Evolutionary conservation across 2,888 invertebrate species (phyloP).

Genomic region (Campaea margaritaria): DNA sequence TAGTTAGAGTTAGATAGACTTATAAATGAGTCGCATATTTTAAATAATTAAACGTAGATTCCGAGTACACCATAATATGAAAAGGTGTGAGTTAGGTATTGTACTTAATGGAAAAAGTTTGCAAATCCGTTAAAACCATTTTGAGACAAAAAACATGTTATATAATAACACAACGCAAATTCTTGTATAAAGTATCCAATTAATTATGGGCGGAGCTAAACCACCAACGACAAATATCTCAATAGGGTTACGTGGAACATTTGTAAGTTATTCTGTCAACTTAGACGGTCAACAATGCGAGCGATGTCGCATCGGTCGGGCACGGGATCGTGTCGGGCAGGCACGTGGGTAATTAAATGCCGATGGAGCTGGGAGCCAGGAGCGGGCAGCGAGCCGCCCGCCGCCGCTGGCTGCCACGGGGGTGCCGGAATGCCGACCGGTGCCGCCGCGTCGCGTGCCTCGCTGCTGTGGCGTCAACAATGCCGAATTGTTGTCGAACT

Average conservation of each 20-base stretch:
- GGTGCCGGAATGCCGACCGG: constrained; percentile 66
- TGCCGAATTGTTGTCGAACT: constrained; percentile 70
- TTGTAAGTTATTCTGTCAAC: constrained; percentile 69
- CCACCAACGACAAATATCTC: constrained; percentile 41
- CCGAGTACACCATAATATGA: too few relatives aligned
- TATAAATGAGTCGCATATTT: too few relatives aligned
- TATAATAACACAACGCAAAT: too few relatives aligned
- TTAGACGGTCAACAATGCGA: constrained; percentile 71
- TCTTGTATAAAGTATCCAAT: constrained; percentile 37
- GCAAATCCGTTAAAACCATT: too few relatives aligned
- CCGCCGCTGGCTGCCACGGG: constrained; percentile 50
- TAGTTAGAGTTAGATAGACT: too few relatives aligned
- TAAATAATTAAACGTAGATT: too few relatives aligned
- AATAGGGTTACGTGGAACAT: constrained; percentile 57
- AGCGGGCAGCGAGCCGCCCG: constrained; percentile 46
- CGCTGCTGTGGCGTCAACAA: constrained; percentile 54
- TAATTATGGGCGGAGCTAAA: constrained; percentile 33
- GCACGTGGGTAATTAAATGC: constrained; percentile 85
- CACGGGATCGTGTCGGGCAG: constrained; percentile 60
- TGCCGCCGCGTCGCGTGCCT: constrained; percentile 65
- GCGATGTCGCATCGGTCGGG: constrained; percentile 66
- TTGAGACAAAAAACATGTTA: too few relatives aligned
- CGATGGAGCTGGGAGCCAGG: constrained; percentile 62
- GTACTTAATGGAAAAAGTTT: too few relatives aligned
- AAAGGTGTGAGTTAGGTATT: too few relatives aligned